Percentiles rank a stretch among this genome's conserved stretches.
phyloP scores from a whole-genome alignment of 2,797 vertebrate species.

The Mormyrops boulengeri region DNA sequence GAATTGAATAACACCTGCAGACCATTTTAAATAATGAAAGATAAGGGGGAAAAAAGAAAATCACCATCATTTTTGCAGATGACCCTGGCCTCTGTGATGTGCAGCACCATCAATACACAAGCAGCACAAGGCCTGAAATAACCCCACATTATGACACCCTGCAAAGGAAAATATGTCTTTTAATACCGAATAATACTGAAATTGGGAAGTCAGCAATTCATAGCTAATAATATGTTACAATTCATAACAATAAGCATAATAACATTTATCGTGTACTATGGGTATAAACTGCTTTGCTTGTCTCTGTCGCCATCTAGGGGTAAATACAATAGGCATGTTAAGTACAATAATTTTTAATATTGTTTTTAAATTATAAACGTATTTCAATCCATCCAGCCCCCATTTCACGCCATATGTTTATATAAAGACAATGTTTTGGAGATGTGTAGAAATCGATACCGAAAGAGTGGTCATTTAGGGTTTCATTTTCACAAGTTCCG shows the following conservation, averaged over 20 bases:
- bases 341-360: neutral
- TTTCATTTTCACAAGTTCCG: neutral
- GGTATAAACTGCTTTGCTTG: neutral
- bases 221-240: neutral
- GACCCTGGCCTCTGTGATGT: constrained; percentile 36
- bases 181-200: neutral
- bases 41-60: neutral
- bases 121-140: constrained; percentile 34
- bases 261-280: neutral
- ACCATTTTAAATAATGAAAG: neutral
- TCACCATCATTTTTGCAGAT: constrained; percentile 46
- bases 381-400: neutral
- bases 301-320: constrained; percentile 24
- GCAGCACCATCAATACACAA: constrained; percentile 37
- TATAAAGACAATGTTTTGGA: neutral
- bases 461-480: neutral
- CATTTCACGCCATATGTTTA: neutral
- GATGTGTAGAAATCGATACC: neutral
- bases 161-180: neutral
- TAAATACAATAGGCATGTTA: neutral
- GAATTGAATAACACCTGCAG: neutral
- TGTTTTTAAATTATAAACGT: neutral
- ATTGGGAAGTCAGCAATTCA: neutral
- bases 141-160: constrained; percentile 19
- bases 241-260: neutral